These are phyloP conservation scores for Petroica traversi DNA, from an alignment of 2,113 vertebrate species.

Conservation along the genomic window DNA sequence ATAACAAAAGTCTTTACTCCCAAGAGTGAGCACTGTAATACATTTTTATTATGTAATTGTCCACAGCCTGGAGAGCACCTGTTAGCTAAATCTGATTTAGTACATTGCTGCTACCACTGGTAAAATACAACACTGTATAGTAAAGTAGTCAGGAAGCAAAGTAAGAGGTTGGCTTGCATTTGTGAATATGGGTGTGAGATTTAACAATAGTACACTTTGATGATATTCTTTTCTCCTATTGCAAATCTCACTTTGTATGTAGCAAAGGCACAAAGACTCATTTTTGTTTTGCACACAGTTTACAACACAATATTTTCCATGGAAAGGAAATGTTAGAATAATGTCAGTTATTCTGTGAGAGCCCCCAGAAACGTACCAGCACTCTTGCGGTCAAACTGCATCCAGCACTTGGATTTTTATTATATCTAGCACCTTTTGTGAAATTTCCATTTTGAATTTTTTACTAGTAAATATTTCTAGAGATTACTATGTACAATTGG, in stretches of 20 bases:
- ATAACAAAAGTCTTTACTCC: constrained; percentile 36
- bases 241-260: not conserved
- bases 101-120: not conserved
- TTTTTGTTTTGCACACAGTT: not conserved
- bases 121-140: not conserved
- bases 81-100: constrained; percentile 47
- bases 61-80: constrained; percentile 20
- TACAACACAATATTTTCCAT: not conserved
- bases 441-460: not conserved
- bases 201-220: not conserved
- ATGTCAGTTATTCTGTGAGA: not conserved
- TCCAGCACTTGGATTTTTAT: not conserved
- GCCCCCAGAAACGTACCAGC: not conserved
- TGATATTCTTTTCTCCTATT: not conserved
- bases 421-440: not conserved
- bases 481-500: not conserved
- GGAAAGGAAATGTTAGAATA: not conserved
- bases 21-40: constrained; percentile 38
- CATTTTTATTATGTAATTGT: constrained; percentile 54
- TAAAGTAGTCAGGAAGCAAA: not conserved
- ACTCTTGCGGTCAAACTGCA: not conserved
- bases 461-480: not conserved
- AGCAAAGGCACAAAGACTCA: not conserved
- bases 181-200: not conserved
- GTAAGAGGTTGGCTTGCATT: not conserved